These are phyloP conservation scores for Vulpes lagopus DNA, from an alignment of 2,113 vertebrate genomes.

Conservation along the genomic window DNA sequence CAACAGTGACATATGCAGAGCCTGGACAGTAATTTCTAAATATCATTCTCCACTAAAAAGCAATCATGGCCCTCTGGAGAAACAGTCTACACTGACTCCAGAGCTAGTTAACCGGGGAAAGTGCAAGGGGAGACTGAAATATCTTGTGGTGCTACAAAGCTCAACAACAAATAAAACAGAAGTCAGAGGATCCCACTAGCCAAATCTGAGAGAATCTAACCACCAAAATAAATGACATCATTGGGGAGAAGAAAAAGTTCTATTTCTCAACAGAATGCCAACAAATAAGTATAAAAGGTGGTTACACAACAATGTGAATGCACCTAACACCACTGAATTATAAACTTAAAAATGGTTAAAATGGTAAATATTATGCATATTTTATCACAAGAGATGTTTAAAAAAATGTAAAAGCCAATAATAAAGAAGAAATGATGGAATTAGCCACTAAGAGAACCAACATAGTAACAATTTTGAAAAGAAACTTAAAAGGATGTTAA, in stretches of 20 bases:
- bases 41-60: conserved; percentile 20
- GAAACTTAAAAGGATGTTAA: conserved; percentile 44
- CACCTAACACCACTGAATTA: conserved; percentile 9
- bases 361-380: background rate
- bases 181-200: background rate
- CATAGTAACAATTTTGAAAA: conserved; percentile 37
- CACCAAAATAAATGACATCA: conserved; percentile 33
- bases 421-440: background rate
- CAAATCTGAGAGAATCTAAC: conserved; percentile 9
- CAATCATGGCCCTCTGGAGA: background rate
- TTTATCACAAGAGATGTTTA: background rate
- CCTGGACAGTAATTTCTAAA: conserved; percentile 9
- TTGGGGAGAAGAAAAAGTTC: background rate
- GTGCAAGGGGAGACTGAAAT: background rate
- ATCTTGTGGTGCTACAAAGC: background rate
- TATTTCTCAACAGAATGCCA: background rate
- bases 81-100: background rate
- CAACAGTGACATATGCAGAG: background rate
- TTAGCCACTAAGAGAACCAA: background rate
- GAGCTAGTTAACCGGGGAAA: background rate
- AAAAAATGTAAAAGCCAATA: background rate
- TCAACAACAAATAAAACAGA: conserved; percentile 14
- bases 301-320: background rate
- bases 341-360: background rate
- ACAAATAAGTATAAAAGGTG: conserved; percentile 3